Evolutionary conservation across 1,140 invertebrate genomes (phyloP).

Genomic region (Aricia agestis): DNA sequence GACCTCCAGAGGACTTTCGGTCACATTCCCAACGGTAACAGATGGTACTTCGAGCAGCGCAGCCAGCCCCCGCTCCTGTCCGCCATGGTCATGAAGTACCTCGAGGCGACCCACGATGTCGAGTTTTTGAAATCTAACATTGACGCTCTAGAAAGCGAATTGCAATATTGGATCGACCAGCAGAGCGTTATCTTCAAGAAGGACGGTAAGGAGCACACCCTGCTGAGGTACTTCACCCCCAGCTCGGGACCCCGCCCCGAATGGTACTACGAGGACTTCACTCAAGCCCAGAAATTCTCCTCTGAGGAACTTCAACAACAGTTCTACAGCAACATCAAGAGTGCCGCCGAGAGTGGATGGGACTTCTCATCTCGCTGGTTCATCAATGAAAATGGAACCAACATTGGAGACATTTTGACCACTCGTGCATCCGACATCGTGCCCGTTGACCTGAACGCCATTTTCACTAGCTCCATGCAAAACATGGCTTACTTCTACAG

Average conservation of each 20-base stretch:
- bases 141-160: slow-evolving; percentile 80
- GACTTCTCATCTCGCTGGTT: slow-evolving; percentile 18
- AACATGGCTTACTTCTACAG: slow-evolving; percentile 18
- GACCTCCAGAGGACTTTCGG: slow-evolving; percentile 80
- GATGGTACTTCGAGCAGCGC: slow-evolving; percentile 86
- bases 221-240: slow-evolving; percentile 77
- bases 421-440: slow-evolving; percentile 15
- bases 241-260: slow-evolving; percentile 86
- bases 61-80: slow-evolving; percentile 90
- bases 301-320: slow-evolving; percentile 61
- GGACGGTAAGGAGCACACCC: slow-evolving; percentile 72
- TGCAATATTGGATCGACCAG: slow-evolving; percentile 80
- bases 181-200: slow-evolving; percentile 75
- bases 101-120: slow-evolving; percentile 80
- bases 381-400: slow-evolving; percentile 17
- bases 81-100: slow-evolving; percentile 85
- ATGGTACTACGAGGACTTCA: slow-evolving; percentile 82
- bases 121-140: slow-evolving; percentile 80
- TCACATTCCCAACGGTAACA: slow-evolving; percentile 86
- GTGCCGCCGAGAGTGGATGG: slow-evolving; percentile 19
- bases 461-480: slow-evolving; percentile 16
- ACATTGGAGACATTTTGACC: slow-evolving; percentile 4
- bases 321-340: slow-evolving; percentile 19
- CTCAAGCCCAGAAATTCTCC: slow-evolving; percentile 49
- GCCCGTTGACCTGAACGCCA: slow-evolving; percentile 19